Conservation (phyloP, 2,113 vertebrate species). For the Corythaixoides concolor region DNA sequence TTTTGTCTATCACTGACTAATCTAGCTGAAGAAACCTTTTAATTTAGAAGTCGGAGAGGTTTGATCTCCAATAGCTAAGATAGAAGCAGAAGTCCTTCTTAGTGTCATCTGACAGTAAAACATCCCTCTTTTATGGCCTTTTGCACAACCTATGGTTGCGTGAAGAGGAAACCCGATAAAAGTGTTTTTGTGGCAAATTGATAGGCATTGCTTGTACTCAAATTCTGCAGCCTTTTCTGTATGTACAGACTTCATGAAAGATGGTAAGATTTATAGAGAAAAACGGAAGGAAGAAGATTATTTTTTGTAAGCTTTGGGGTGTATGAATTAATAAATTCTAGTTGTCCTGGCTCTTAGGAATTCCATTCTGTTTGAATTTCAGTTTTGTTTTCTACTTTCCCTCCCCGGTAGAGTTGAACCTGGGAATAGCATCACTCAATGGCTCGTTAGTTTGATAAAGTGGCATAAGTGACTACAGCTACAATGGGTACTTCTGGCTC, state of each 20-base stretch:
- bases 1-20: not conserved
- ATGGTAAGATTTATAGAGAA: slow-evolving; percentile 53
- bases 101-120: not conserved
- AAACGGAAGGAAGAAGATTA: slow-evolving; percentile 54
- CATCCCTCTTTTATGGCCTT: not conserved
- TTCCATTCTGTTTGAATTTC: slow-evolving; percentile 69
- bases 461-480: slow-evolving; percentile 65
- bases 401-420: slow-evolving; percentile 56
- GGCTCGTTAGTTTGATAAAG: slow-evolving; percentile 84
- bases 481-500: slow-evolving; percentile 64
- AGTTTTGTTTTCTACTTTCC: slow-evolving; percentile 71
- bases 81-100: not conserved
- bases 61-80: not conserved
- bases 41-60: not conserved
- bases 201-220: not conserved
- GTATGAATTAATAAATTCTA: slow-evolving; percentile 72
- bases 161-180: not conserved
- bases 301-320: slow-evolving; percentile 44
- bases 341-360: slow-evolving; percentile 64
- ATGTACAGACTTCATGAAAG: not conserved
- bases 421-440: slow-evolving; percentile 74
- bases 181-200: not conserved
- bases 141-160: not conserved
- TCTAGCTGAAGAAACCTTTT: not conserved
- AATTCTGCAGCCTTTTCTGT: not conserved